Evolutionary conservation across 1,140 invertebrate species (phyloP).

Genomic region (Drosophila athabasca): DNA sequence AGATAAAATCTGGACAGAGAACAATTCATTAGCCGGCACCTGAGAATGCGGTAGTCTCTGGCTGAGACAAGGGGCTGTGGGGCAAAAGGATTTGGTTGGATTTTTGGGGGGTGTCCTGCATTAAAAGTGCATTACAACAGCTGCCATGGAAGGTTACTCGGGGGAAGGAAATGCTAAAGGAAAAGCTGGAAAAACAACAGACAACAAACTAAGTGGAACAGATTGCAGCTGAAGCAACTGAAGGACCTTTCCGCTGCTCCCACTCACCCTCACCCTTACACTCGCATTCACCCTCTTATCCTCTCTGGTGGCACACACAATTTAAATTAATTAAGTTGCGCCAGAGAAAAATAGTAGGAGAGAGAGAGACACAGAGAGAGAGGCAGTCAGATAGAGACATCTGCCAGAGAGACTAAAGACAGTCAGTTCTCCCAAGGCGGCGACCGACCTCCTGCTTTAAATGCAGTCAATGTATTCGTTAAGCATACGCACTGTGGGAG

Average conservation of each 20-base stretch:
- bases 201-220: slow-evolving; percentile 53
- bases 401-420: too few species aligned
- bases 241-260: slow-evolving; percentile 26
- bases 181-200: slow-evolving; percentile 34
- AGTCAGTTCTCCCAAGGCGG: too few species aligned
- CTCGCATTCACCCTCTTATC: not conserved
- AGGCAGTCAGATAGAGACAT: not conserved
- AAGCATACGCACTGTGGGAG: slow-evolving; percentile 60
- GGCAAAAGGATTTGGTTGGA: slow-evolving; percentile 17
- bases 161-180: not conserved
- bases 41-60: not conserved
- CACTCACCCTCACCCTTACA: not conserved
- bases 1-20: slow-evolving; percentile 23
- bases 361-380: slow-evolving; percentile 10
- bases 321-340: slow-evolving; percentile 54
- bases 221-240: slow-evolving; percentile 43
- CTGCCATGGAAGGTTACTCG: slow-evolving; percentile 17
- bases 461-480: slow-evolving; percentile 48
- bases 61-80: not conserved
- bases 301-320: slow-evolving; percentile 18
- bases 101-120: slow-evolving; percentile 31
- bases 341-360: slow-evolving; percentile 9
- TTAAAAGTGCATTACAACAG: slow-evolving; percentile 69
- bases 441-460: slow-evolving; percentile 25
- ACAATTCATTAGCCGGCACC: slow-evolving; percentile 53